These are phyloP conservation scores for Onychomys torridus DNA, from an alignment of 2,797 vertebrate genomes.

Conservation along the genomic window DNA sequence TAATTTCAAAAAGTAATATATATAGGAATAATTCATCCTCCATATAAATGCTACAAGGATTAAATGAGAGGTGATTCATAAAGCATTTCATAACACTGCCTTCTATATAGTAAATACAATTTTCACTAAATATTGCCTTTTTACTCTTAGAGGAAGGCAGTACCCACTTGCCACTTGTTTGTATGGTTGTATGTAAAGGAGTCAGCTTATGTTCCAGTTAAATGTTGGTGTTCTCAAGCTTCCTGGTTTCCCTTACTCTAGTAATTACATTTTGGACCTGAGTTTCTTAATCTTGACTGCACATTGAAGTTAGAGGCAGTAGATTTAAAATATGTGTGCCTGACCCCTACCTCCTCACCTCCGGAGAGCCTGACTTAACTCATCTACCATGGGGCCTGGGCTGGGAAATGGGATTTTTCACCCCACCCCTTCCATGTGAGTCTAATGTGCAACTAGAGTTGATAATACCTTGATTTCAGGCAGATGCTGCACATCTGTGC, in stretches of 20 bases:
- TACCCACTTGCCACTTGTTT: neutral
- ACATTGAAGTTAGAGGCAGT: neutral
- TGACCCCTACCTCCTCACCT: neutral
- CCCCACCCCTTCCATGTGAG: neutral
- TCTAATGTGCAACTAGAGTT: neutral
- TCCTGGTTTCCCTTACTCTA: neutral
- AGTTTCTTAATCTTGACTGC: neutral
- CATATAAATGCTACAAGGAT: neutral
- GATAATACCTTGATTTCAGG: conserved; percentile 49
- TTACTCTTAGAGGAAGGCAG: neutral
- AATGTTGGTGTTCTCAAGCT: neutral
- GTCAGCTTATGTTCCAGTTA: neutral
- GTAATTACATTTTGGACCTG: conserved; percentile 17
- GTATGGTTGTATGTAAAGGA: neutral
- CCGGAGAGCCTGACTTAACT: conserved; percentile 34
- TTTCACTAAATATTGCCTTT: neutral
- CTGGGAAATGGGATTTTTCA: conserved; percentile 17
- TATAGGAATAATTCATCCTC: neutral
- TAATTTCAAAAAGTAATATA: neutral
- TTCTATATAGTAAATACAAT: conserved; percentile 11
- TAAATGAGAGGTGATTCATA: neutral
- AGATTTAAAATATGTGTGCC: neutral
- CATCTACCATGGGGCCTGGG: neutral
- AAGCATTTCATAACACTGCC: neutral
- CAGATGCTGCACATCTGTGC: conserved; percentile 62